These are phyloP conservation scores for Sorex fumeus DNA, from an alignment of 2,113 vertebrate species.

Conservation along the genomic window DNA sequence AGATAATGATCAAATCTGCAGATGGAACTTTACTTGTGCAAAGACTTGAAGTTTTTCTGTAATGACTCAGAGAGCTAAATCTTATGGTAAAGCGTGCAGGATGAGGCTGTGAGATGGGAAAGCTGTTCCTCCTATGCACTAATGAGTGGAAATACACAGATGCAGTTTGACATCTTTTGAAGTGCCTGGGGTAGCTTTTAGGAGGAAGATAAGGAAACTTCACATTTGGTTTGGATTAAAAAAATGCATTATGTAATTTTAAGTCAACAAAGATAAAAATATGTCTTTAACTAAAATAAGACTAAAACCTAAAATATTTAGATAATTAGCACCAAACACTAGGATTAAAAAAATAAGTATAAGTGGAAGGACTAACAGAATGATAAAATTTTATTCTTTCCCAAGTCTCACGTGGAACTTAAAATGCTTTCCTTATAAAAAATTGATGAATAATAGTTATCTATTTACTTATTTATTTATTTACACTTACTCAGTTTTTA, in stretches of 20 bases:
- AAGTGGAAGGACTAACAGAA: background rate
- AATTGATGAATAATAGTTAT: background rate
- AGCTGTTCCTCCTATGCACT: background rate
- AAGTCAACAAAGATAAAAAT: constrained; percentile 52
- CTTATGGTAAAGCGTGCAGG: background rate
- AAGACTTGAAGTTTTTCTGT: background rate
- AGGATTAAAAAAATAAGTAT: constrained; percentile 1
- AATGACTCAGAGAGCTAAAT: background rate
- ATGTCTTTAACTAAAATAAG: constrained; percentile 47
- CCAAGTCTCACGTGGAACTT: background rate
- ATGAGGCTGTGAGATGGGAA: background rate
- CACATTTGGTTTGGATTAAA: background rate
- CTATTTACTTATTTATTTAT: too few relatives aligned
- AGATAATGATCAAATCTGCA: constrained; percentile 46
- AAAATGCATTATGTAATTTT: background rate
- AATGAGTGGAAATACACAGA: background rate
- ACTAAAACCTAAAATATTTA: background rate
- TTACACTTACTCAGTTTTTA: background rate
- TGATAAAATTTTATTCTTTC: constrained; percentile 6
- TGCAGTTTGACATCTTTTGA: background rate
- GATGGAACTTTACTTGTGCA: background rate
- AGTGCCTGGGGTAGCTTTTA: background rate
- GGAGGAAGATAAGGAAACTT: background rate
- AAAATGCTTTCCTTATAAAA: background rate
- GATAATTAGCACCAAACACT: constrained; percentile 24